Conservation (phyloP, 2,888 invertebrate genomes). For the Dolomedes plantarius region DNA sequence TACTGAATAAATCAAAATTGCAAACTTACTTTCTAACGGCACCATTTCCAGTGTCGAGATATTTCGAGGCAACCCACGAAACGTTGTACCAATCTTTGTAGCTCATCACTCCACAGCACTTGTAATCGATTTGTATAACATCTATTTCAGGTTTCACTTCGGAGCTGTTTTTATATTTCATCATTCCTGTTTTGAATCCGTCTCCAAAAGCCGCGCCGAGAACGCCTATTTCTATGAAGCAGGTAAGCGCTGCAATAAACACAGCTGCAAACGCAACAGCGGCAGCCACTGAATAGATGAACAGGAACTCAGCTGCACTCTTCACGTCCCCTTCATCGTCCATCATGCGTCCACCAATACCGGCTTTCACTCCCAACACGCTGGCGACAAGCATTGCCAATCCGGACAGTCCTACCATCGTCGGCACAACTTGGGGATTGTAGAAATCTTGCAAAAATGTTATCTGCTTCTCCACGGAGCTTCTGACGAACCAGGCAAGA, state of each 20-base stretch:
- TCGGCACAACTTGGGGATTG: slow-evolving; percentile 30
- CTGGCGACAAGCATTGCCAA: slow-evolving; percentile 16
- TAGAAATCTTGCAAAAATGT: slow-evolving; percentile 43
- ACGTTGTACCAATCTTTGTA: slow-evolving; percentile 62
- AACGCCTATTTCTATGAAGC: slow-evolving; percentile 72
- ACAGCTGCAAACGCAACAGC: background rate
- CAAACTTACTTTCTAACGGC: background rate
- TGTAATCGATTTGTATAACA: slow-evolving; percentile 36
- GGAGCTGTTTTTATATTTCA: slow-evolving; percentile 29
- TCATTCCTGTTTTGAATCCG: slow-evolving; percentile 42
- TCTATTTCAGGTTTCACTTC: slow-evolving; percentile 40
- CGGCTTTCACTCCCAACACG: slow-evolving; percentile 40
- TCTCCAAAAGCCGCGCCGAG: slow-evolving; percentile 24
- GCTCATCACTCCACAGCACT: slow-evolving; percentile 45
- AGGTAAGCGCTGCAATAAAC: slow-evolving; percentile 9
- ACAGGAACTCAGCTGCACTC: slow-evolving; percentile 17
- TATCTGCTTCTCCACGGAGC: slow-evolving; percentile 34
- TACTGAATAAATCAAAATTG: too few relatives aligned
- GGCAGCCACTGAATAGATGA: slow-evolving; percentile 19
- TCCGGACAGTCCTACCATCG: slow-evolving; percentile 20
- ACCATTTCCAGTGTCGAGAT: slow-evolving; percentile 23
- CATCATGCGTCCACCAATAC: slow-evolving; percentile 15
- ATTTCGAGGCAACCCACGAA: slow-evolving; percentile 48
- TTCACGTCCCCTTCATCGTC: slow-evolving; percentile 18
- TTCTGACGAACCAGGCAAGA: slow-evolving; percentile 42